Evolutionary conservation across 2,888 invertebrate species (phyloP), one percentile per base, ranked within the genome.

Genomic region (Reticulitermes lucifugus): DNA sequence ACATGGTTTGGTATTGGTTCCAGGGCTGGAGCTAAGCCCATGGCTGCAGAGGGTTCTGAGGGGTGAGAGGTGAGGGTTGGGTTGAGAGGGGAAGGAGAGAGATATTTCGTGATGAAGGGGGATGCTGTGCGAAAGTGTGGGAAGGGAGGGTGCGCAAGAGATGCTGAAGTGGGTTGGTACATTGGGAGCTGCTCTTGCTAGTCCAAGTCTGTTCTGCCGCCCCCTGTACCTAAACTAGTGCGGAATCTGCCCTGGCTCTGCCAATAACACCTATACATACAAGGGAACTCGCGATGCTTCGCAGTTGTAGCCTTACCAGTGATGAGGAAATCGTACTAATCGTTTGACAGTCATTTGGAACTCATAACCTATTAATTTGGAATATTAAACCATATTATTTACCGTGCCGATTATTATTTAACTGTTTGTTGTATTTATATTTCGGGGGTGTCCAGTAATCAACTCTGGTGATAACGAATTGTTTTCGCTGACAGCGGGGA

Each of bases 1-100:
- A n/a, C 65, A 65, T 65, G 65, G 65, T n/a, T 65, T 65, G 65
- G 65, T 14, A 65, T 73, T 29, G 73, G 73, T 41, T 73, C 73
- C 35, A 73, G 73, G 73, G 35, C 65, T 25, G 65, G 65, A 65
- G 65, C 65, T 25, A 65, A 65, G 65, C 65, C 65, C 65, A 6
- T 10, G 65, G 65, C 65, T 25, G 65, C 12, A 25, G 65, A 5
- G 55, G 70, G 9, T 10, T 70, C 29, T 70, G 70, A 2, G 70
- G 29, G n/a, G 70, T 25, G 70, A 29, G n/a, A 10, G 25, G 65
- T 65, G 65, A 6, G 65, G 22, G 0, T 70, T 25, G 70, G 10
- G 70, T 25, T 5, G 12, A 29, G 25, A 70, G 70, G 25, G 10
- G 73, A 73, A 41, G 73, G 35, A 73, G 35, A 18, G 41, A 41